A percentile compares a stretch with the other conserved stretches of the same genome.
Evolutionary conservation across 2,113 vertebrate genomes (phyloP).

Genomic region (Oreochromis tanganicae): DNA sequence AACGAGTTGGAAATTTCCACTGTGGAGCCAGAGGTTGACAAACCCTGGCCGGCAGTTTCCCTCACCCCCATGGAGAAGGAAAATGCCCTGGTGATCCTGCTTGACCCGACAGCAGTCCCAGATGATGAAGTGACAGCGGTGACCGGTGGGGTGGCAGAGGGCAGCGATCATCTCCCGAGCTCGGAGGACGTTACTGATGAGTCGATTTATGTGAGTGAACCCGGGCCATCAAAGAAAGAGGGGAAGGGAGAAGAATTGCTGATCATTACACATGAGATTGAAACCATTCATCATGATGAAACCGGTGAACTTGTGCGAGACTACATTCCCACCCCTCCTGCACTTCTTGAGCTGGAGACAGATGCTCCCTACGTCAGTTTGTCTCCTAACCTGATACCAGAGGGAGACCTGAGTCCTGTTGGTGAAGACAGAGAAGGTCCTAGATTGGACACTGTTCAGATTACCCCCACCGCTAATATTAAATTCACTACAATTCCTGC

Average conservation of each 20-base stretch:
- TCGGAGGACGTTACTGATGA: background rate
- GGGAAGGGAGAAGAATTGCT: conserved; percentile 25
- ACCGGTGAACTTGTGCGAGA: conserved; percentile 54
- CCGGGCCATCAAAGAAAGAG: background rate
- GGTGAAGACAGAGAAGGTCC: background rate
- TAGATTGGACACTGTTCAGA: background rate
- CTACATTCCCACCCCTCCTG: conserved; percentile 19
- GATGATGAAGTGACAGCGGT: background rate
- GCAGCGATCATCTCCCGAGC: background rate
- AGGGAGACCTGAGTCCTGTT: conserved; percentile 25
- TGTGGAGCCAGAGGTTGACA: background rate
- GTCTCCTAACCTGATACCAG: conserved; percentile 41
- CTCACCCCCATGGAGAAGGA: conserved; percentile 45
- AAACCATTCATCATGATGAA: conserved; percentile 56
- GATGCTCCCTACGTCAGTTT: background rate
- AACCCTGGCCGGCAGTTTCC: background rate
- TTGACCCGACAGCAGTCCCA: conserved; percentile 27
- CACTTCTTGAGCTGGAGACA: background rate
- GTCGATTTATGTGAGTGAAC: background rate
- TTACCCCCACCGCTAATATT: background rate
- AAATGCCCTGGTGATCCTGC: conserved; percentile 52
- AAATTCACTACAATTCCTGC: conserved; percentile 10
- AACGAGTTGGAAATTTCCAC: conserved; percentile 45
- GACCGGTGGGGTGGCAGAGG: background rate
- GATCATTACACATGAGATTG: conserved; percentile 60